Evolutionary conservation across 1,140 invertebrate genomes (phyloP).

Genomic region (Mizuhopecten yessoensis): DNA sequence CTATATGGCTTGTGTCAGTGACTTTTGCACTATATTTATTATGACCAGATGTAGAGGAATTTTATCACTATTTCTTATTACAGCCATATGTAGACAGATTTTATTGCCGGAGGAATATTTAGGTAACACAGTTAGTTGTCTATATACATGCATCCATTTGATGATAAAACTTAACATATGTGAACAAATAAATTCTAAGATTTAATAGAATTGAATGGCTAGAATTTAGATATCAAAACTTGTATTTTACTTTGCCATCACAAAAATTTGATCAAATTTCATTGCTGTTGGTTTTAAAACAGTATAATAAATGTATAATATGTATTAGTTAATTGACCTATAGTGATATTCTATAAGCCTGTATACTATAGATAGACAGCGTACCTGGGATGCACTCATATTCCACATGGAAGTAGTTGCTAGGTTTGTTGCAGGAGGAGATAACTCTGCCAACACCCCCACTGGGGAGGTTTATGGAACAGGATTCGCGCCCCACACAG

Average conservation of each 20-base stretch:
- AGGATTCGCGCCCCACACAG: conserved; percentile 73
- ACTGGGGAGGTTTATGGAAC: conserved; percentile 76
- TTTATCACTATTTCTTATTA: conserved; percentile 35
- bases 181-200: too few relatives aligned
- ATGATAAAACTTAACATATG: too few relatives aligned
- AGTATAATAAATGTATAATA: too few relatives aligned
- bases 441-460: conserved; percentile 67
- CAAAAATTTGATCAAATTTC: too few relatives aligned
- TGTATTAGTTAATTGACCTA: too few relatives aligned
- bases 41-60: conserved; percentile 21
- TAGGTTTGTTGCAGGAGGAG: conserved; percentile 69
- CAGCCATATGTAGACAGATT: background rate
- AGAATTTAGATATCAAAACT: too few relatives aligned
- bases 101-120: background rate
- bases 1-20: conserved; percentile 5
- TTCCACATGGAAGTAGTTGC: conserved; percentile 79
- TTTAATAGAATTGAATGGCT: too few relatives aligned
- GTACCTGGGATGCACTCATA: conserved; percentile 79
- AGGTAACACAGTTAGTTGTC: background rate
- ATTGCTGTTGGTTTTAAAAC: too few relatives aligned
- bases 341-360: too few relatives aligned
- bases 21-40: background rate
- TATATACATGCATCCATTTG: too few relatives aligned
- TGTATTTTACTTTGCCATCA: too few relatives aligned
- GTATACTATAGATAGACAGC: conserved; percentile 22